Conservation (phyloP, 1,140 invertebrate species). For the Bacillus rossius region DNA sequence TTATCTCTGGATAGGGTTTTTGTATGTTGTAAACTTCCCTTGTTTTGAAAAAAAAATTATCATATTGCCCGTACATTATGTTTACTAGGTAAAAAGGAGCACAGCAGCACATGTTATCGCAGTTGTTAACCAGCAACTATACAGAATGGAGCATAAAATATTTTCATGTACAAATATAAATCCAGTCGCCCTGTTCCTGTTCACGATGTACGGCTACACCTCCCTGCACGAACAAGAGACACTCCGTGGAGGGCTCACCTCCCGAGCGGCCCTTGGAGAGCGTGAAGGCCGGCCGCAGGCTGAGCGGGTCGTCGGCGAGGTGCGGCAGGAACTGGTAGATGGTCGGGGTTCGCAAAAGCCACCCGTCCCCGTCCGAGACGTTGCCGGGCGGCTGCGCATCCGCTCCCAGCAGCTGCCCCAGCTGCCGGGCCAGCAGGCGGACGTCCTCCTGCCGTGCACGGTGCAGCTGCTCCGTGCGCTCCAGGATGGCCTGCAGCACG, state of each 20-base stretch:
- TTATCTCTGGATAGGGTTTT: no score
- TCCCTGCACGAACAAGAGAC: no score
- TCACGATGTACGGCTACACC: no score
- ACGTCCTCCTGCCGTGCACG: slow-evolving; percentile 63
- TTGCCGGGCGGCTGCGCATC: slow-evolving; percentile 41
- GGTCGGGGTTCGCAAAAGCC: slow-evolving; percentile 58
- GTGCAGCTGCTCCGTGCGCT: slow-evolving; percentile 67
- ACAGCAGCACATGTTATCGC: no score
- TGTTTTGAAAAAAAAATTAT: no score
- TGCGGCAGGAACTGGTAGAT: slow-evolving; percentile 86
- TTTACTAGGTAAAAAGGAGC: no score
- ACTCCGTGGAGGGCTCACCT: slow-evolving; percentile 42
- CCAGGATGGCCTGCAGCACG: slow-evolving; percentile 61
- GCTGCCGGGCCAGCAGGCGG: slow-evolving; percentile 53
- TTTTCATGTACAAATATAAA: no score
- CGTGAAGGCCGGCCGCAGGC: slow-evolving; percentile 70
- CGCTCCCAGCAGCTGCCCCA: slow-evolving; percentile 39
- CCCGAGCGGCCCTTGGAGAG: slow-evolving; percentile 67
- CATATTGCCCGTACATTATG: no score
- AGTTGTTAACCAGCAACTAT: no score
- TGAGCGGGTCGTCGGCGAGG: slow-evolving; percentile 69
- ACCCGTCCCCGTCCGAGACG: slow-evolving; percentile 34
- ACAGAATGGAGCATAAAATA: no score
- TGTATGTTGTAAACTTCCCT: no score
- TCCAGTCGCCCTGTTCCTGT: no score